phyloP scores from a whole-genome alignment of 1,140 invertebrate species.

The Zaprionus nigranus region DNA sequence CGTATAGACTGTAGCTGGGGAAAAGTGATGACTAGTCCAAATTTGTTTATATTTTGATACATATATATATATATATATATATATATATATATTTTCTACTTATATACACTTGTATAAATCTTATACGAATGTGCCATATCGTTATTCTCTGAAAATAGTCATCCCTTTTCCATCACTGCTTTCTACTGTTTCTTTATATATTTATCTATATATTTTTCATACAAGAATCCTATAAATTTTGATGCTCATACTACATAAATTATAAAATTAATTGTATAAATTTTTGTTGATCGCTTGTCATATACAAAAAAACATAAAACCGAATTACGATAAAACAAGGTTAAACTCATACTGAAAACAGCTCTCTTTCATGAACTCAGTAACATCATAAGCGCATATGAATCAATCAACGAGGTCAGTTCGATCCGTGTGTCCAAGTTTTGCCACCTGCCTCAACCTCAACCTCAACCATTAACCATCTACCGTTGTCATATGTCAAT shows the following conservation, averaged over 20 bases:
- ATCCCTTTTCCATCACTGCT: conserved; percentile 39
- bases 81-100: neutral
- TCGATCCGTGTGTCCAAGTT: conserved; percentile 67
- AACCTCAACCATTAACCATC: neutral
- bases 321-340: conserved; percentile 56
- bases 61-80: conserved; percentile 9
- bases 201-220: conserved; percentile 27
- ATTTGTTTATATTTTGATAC: neutral
- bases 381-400: conserved; percentile 77
- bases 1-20: conserved; percentile 49
- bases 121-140: neutral
- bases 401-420: conserved; percentile 78
- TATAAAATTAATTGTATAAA: conserved; percentile 39
- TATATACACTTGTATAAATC: neutral
- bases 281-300: conserved; percentile 46
- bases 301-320: conserved; percentile 14
- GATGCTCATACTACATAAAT: conserved; percentile 19
- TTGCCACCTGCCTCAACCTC: neutral
- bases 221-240: conserved; percentile 16
- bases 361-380: conserved; percentile 79
- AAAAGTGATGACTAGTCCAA: conserved; percentile 53
- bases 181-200: conserved; percentile 9
- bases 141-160: neutral
- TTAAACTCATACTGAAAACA: conserved; percentile 81
- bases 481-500: conserved; percentile 18